Evolutionary conservation across 2,888 invertebrate species (phyloP).

Genomic region (Chalcosyrphus nemorum): DNA sequence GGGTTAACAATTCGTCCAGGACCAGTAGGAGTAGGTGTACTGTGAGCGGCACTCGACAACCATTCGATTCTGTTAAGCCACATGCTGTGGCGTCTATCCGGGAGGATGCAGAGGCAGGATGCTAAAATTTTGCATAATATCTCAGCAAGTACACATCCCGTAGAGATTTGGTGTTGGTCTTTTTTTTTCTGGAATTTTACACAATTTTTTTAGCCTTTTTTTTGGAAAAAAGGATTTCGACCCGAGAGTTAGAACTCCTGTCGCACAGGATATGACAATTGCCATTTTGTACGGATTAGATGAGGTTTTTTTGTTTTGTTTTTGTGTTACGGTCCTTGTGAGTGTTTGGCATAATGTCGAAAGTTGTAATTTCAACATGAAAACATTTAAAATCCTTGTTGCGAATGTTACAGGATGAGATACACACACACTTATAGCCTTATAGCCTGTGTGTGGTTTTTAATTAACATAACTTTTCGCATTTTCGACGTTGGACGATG

Average conservation of each 20-base stretch:
- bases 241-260: background rate
- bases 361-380: conserved; percentile 43
- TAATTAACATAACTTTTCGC: conserved; percentile 70
- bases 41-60: conserved; percentile 58
- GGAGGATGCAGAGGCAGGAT: background rate
- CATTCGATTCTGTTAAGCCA: conserved; percentile 71
- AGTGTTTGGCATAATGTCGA: conserved; percentile 48
- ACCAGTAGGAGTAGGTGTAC: conserved; percentile 40
- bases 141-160: conserved; percentile 53
- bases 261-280: conserved; percentile 46
- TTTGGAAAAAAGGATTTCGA: conserved; percentile 29
- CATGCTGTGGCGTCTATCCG: conserved; percentile 52
- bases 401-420: background rate
- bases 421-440: background rate
- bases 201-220: conserved; percentile 33
- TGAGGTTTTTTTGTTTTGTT: background rate
- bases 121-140: conserved; percentile 60
- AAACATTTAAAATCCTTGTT: conserved; percentile 58
- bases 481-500: conserved; percentile 38
- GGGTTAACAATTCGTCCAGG: conserved; percentile 72
- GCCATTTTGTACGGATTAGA: conserved; percentile 26
- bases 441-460: conserved; percentile 8
- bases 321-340: background rate
- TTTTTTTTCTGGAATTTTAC: conserved; percentile 48
- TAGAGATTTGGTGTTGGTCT: conserved; percentile 55